Base-by-base conservation (phyloP, 2,113 vertebrate species). In the Garra rufa region DNA sequence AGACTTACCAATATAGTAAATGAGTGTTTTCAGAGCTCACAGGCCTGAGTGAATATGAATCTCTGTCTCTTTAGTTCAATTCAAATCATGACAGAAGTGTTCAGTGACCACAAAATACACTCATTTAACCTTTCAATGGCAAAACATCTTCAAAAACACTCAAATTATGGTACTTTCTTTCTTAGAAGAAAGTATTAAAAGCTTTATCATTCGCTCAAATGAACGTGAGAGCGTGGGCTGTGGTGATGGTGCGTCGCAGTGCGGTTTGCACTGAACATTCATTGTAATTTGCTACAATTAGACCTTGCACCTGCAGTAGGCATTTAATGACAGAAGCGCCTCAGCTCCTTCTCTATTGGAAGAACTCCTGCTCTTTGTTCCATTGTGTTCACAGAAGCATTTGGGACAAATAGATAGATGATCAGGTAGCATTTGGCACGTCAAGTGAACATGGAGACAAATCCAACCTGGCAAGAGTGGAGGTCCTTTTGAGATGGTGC, bases 231-330 rank as follows among this genome's bases (percentile, higher is more conserved):
- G 43, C 0, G 3, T 61, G 8, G 11, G 75, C 7, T 15, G 7
- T n/a, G 21, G 6, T 57, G 48, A 77, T 59, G 28, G 13, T 9
- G 55, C 4, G 2, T 43, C 52, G 0, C 76, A 15, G 21, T 77
- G 50, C 3, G 50, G 10, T 77, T 77, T 76, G 74, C 28, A 3
- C 76, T 44, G 14, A n/a, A 48, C 5, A 13, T 80, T 65, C 59
- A 28, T 43, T 80, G 5, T 67, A 80, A 80, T 80, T 65, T 80
- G 43, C 41, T 14, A 74, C 76, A 81, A 24, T 57, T 80, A 73
- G 50, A 61, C 67, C 17, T 80, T 67, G 59, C 77, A 65, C 59
- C 59, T 80, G 43, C 26, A 80, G 17, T 21, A 24, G 57, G 24
- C 41, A 70, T 52, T 61, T 69, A 76, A 52, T 48, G 26, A 76